Percentiles rank a stretch among this genome's conserved stretches.
These are phyloP conservation scores for Heliconius congener DNA, from an alignment of 1,140 invertebrate species.

Conservation along the genomic window DNA sequence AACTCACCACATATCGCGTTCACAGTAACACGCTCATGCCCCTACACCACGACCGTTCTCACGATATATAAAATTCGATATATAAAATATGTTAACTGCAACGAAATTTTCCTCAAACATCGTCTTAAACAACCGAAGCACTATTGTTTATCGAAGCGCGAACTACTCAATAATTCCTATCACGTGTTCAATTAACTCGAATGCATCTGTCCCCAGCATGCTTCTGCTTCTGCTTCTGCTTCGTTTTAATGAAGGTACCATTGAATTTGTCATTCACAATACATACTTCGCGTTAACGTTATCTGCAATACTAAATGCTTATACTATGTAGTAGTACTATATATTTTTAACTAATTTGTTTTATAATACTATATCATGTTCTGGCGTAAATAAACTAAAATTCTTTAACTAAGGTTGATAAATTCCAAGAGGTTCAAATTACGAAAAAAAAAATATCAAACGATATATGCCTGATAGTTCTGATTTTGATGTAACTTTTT, in stretches of 20 bases:
- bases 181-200: constrained; percentile 1
- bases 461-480: too few species aligned
- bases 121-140: neutral
- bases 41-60: too few species aligned
- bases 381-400: too few species aligned
- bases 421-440: too few species aligned
- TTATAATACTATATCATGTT: too few species aligned
- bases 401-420: too few species aligned
- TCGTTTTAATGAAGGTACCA: neutral
- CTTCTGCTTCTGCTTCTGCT: neutral
- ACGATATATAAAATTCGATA: neutral
- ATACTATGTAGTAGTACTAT: too few species aligned
- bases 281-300: neutral
- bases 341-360: too few species aligned
- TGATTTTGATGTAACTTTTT: too few species aligned
- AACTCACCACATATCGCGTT: too few species aligned
- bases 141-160: neutral
- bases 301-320: neutral
- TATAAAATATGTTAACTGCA: neutral
- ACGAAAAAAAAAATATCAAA: too few species aligned
- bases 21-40: too few species aligned
- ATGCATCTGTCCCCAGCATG: neutral
- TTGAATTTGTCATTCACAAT: constrained; percentile 3
- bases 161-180: neutral
- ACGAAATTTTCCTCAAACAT: neutral